Base-by-base conservation (phyloP, 2,888 invertebrate genomes). In the Drosophila atroscutellata region DNA sequence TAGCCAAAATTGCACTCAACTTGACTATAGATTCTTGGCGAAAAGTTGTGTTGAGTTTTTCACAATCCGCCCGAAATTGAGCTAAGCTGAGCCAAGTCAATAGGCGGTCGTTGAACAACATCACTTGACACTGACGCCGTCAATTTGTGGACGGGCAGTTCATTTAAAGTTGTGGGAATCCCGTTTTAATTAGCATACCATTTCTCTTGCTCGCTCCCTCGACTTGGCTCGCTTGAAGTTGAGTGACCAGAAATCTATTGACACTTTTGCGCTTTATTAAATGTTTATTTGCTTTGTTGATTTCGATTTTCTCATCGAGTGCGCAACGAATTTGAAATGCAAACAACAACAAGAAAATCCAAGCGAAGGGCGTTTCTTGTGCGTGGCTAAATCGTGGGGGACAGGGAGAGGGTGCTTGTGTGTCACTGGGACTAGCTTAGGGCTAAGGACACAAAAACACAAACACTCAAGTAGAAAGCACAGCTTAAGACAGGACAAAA, bases 221-320 rank as follows among this genome's bases (percentile, higher is more conserved):
- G 8, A 0, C 15, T 20, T 37, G 49, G 28, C 37, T 6, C 4
- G 24, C 32, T n/a, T 20, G 20, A 49, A 49, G 61, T 58, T 51
- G 77, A 67, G 50, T 72, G 71, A 64, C 66, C 68, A 83, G 72
- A 77, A 74, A 81, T 89, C 87, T 84, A 87, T 88, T 85, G 88
- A 87, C 89, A 87, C 73, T 87, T 83, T 77, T 75, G 75, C 68
- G 74, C 81, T 83, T 86, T 86, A 86, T 89, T 88, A 83, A 74
- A 79, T 81, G 88, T 88, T 88, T 88, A 81, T 90, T 87, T 90
- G 86, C 84, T 75, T 88, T 80, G 88, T 86, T 89, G 90, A 89
- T 88, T 87, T 83, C 81, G 80, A 82, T 89, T 87, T 87, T 83
- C 83, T 62, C 77, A 74, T 67, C 74, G 89, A 83, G 63, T 81